phyloP scores from a whole-genome alignment of 2,888 invertebrate genomes.

The Notodonta ziczac region DNA sequence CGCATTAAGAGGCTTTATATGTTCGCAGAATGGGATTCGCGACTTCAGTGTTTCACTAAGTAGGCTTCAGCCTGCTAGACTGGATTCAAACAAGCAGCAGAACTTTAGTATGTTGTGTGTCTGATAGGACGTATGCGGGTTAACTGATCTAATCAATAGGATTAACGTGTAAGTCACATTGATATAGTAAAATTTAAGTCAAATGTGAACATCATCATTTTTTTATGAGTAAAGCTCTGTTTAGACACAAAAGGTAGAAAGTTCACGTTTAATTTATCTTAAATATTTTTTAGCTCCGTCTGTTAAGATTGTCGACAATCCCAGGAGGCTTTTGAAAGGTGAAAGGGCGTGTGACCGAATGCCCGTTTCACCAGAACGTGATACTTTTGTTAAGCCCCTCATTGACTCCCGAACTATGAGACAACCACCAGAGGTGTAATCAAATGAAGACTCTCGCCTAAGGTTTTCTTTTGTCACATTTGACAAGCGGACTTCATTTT shows the following conservation, averaged over 20 bases:
- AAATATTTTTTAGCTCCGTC: slow-evolving; percentile 3
- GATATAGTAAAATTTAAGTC: no score
- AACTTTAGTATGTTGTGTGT: neutral
- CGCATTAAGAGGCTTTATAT: slow-evolving; percentile 74
- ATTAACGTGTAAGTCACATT: no score
- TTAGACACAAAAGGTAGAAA: no score
- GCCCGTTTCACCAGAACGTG: slow-evolving; percentile 64
- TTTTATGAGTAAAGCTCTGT: no score
- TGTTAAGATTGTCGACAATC: slow-evolving; percentile 35
- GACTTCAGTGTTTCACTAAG: slow-evolving; percentile 67
- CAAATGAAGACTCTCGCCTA: slow-evolving; percentile 30
- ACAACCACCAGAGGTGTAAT: slow-evolving; percentile 36
- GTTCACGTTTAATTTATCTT: neutral
- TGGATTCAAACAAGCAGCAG: neutral
- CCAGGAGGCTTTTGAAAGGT: slow-evolving; percentile 49
- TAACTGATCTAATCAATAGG: no score
- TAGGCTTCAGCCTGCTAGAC: slow-evolving; percentile 20
- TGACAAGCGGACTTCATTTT: slow-evolving; percentile 12
- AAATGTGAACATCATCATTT: no score
- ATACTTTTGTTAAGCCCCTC: slow-evolving; percentile 58
- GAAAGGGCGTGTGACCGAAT: slow-evolving; percentile 60
- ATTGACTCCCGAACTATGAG: slow-evolving; percentile 43
- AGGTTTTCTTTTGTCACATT: slow-evolving; percentile 22
- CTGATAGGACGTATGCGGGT: neutral
- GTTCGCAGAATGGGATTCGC: slow-evolving; percentile 68